phyloP scores from a whole-genome alignment of 2,797 vertebrate genomes.

The Amblyraja radiata region DNA sequence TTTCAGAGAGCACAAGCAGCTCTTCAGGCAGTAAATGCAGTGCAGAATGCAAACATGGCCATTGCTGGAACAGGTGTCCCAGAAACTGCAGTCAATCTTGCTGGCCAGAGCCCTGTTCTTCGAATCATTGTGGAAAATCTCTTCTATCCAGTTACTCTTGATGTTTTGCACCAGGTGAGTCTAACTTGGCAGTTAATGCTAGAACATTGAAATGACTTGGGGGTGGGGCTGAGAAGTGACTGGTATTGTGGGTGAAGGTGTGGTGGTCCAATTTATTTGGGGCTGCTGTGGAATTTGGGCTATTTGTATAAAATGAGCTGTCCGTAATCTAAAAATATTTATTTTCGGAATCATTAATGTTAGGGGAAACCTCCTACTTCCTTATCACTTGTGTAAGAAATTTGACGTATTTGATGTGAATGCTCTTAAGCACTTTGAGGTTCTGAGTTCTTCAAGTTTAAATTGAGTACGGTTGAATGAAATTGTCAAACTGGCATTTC shows the following conservation, averaged over 20 bases:
- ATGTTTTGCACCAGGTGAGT: constrained; percentile 86
- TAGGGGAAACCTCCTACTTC: too few species aligned
- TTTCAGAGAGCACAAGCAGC: constrained; percentile 84
- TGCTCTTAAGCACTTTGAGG: too few species aligned
- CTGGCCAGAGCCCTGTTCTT: constrained; percentile 77
- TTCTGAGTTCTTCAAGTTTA: too few species aligned
- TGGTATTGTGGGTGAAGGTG: background rate
- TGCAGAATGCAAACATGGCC: constrained; percentile 67
- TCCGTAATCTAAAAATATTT: too few species aligned
- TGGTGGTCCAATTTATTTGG: background rate
- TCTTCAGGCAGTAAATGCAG: constrained; percentile 75
- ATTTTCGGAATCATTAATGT: too few species aligned
- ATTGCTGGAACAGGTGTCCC: constrained; percentile 55
- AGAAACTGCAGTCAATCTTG: constrained; percentile 61
- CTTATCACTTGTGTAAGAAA: too few species aligned
- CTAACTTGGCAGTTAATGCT: background rate
- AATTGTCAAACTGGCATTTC: too few species aligned
- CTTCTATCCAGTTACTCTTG: constrained; percentile 85
- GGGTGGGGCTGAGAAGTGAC: background rate
- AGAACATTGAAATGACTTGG: background rate
- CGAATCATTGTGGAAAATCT: constrained; percentile 93
- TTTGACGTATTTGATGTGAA: too few species aligned
- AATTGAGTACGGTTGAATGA: too few species aligned
- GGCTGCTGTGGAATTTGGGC: background rate
- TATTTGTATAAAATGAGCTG: background rate